These are phyloP conservation scores for Platysternon megacephalum DNA, from an alignment of 2,113 vertebrate genomes.

Conservation along the genomic window DNA sequence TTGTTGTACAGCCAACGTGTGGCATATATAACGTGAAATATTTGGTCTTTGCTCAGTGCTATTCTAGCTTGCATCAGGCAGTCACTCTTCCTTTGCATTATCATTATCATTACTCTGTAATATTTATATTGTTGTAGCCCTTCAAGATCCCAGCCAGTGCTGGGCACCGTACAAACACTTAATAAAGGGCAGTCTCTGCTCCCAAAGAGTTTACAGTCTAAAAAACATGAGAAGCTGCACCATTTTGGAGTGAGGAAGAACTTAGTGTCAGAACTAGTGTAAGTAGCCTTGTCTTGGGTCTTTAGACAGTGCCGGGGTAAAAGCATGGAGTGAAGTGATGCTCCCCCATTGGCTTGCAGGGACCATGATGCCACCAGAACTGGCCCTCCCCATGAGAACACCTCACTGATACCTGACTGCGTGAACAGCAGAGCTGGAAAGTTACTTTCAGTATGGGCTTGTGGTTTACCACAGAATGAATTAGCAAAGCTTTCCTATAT, in stretches of 20 bases:
- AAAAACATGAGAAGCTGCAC: neutral
- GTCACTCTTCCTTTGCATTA: no score
- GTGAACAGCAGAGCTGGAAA: neutral
- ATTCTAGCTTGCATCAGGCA: no score
- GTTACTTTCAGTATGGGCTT: neutral
- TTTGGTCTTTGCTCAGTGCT: no score
- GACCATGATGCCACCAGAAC: neutral
- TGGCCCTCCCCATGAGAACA: no score
- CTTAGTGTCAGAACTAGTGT: rapidly evolving
- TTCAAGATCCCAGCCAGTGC: neutral
- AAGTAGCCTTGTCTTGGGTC: neutral
- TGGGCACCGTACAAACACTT: neutral
- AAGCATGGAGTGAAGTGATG: rapidly evolving
- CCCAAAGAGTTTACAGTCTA: neutral
- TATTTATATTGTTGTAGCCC: neutral
- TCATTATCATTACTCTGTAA: rapidly evolving
- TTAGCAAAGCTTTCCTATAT: neutral
- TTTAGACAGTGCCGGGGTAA: rapidly evolving
- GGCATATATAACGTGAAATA: no score
- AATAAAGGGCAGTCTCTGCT: neutral
- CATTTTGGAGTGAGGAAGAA: neutral
- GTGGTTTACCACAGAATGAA: rapidly evolving
- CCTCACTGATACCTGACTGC: no score
- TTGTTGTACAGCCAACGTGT: no score
- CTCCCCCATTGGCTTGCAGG: neutral